Conservation (phyloP, 2,113 vertebrate genomes). For the Passer domesticus region DNA sequence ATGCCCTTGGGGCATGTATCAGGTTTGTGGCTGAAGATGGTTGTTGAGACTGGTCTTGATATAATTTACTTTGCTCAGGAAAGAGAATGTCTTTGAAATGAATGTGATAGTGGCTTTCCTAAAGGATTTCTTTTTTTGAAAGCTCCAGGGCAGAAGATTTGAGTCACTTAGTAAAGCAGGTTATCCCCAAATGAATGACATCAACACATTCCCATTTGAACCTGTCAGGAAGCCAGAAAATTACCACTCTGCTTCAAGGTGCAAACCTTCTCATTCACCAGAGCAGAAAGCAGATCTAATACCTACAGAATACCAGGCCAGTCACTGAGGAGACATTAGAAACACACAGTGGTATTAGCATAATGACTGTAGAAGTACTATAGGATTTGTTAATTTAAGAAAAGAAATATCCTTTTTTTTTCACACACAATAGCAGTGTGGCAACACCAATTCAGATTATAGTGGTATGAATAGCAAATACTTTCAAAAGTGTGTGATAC, state of each 20-base stretch:
- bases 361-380: neutral
- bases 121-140: neutral
- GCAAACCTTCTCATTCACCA: neutral
- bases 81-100: constrained; percentile 13
- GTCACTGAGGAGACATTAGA: neutral
- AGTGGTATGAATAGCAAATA: neutral
- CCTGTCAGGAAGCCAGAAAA: neutral
- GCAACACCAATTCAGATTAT: neutral
- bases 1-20: neutral
- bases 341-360: neutral
- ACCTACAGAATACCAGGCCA: neutral
- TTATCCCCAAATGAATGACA: neutral
- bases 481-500: neutral
- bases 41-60: constrained; percentile 6
- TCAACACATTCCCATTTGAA: neutral
- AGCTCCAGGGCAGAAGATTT: neutral
- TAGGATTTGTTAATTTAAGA: neutral
- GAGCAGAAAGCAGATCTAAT: neutral
- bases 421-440: neutral
- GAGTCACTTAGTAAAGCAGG: neutral
- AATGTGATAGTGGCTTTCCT: neutral
- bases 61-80: constrained; percentile 1
- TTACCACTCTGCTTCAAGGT: neutral
- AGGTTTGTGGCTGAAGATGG: neutral
- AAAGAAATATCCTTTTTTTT: neutral